A percentile compares a stretch with the other conserved stretches of the same genome.
Conservation (phyloP, 2,797 vertebrate species). For the Arrhamphus sclerolepis region DNA sequence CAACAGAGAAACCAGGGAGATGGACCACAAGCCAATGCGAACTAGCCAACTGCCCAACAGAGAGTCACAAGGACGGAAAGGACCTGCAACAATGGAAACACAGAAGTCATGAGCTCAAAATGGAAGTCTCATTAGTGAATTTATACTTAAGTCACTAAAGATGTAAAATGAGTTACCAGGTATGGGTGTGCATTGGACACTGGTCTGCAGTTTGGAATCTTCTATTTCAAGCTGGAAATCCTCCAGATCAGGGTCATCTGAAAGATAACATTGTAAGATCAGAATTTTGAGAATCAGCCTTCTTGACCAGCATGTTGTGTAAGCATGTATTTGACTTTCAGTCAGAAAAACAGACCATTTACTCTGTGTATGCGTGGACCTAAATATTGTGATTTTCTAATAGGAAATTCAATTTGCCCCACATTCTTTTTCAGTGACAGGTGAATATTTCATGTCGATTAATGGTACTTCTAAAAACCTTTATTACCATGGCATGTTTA, state of each 20-base stretch:
- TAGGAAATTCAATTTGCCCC: background rate
- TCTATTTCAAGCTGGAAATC: slow-evolving; percentile 90
- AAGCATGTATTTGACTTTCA: background rate
- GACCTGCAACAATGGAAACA: slow-evolving; percentile 79
- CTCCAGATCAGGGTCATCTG: slow-evolving; percentile 92
- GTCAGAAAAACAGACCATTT: background rate
- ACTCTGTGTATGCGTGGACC: background rate
- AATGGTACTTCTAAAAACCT: slow-evolving; percentile 29
- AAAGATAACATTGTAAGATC: slow-evolving; percentile 26
- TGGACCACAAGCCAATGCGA: slow-evolving; percentile 90
- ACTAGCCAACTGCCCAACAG: slow-evolving; percentile 94
- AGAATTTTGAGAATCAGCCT: background rate
- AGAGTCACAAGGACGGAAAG: slow-evolving; percentile 93
- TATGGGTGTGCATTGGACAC: slow-evolving; percentile 89
- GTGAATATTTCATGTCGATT: slow-evolving; percentile 25
- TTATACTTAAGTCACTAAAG: background rate
- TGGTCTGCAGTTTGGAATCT: slow-evolving; percentile 88
- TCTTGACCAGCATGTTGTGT: background rate
- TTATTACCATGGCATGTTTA: slow-evolving; percentile 40
- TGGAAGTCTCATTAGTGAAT: background rate
- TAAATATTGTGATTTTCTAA: background rate
- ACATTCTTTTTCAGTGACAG: slow-evolving; percentile 10
- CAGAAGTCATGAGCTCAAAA: slow-evolving; percentile 23
- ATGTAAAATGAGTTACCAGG: slow-evolving; percentile 81
- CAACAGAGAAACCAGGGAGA: slow-evolving; percentile 86